Base-by-base conservation (phyloP, 2,797 vertebrate species). In the Champsocephalus esox region DNA sequence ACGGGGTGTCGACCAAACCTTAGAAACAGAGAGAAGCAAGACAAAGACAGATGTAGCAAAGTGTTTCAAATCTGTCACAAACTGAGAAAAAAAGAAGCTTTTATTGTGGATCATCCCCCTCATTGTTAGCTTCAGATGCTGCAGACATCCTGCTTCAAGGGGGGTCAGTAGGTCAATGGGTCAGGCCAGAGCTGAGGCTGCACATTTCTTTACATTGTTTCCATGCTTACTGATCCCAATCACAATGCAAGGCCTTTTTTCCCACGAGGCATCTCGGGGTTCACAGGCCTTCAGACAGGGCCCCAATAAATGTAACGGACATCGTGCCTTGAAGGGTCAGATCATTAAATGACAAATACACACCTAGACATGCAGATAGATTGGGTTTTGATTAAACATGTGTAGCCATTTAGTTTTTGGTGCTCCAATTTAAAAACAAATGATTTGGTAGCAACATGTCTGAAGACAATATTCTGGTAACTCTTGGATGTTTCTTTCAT, bases 1-100 rank as follows among this genome's bases (percentile, higher is more conserved):
- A 99, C 96, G 0, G 96, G 97, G 84, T 97, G 96, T n/a, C 98
- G 98, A 84, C 98, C 98, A 76, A 97, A 95, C 98, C 98, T 99
- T 67, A 83, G 65, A 43, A 9, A 50, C 32, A 79, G 45, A 77
- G 43, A 72, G 65, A 66, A 38, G 34, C 34, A 50, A 86, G 60
- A 28, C 6, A 51, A 24, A 78, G 48, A 77, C 21, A 73, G 61
- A 59, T 0, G 32, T 4, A 48, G 58, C 49, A 68, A 5, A 69
- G 66, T 14, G 46, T 57, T 73, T 55, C 49, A 32, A 66, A 56
- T 55, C 43, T 4, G 70, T 70, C 57, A 65, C 74, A 80, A 67
- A 62, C 17, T 14, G 55, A 77, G 50, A 56, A 9, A 9, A 38
- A 14, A 19, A 34, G 38, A 54, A 48, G 61, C 57, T 43, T 57